Evolutionary conservation across 2,797 vertebrate species (phyloP).

Genomic region (Percopsis omiscomaycus): DNA sequence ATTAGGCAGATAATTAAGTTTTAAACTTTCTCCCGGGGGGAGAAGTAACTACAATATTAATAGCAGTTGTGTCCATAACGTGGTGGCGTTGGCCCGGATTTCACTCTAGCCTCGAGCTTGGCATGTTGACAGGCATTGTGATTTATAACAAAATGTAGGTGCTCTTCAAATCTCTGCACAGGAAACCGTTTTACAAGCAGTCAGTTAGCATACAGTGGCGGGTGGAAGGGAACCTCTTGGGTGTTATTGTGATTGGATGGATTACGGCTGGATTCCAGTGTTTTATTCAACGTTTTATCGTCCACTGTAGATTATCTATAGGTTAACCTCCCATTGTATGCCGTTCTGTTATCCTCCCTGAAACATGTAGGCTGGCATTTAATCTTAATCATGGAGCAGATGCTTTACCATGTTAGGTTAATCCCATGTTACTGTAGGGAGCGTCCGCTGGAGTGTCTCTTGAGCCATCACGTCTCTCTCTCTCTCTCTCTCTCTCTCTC

Average conservation of each 20-base stretch:
- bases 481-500: not conserved
- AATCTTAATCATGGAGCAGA: constrained; percentile 58
- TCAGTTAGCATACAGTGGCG: constrained; percentile 6
- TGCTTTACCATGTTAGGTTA: constrained; percentile 66
- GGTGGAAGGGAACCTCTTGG: not conserved
- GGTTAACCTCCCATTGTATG: constrained; percentile 39
- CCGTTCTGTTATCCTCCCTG: constrained; percentile 56
- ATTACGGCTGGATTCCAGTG: constrained; percentile 34
- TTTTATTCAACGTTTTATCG: constrained; percentile 37
- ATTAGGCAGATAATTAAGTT: constrained; percentile 58
- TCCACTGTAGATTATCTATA: constrained; percentile 48
- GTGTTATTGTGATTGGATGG: constrained; percentile 6
- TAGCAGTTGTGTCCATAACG: constrained; percentile 16
- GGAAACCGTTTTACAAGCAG: constrained; percentile 43
- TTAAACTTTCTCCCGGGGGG: constrained; percentile 40
- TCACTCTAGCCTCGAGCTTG: constrained; percentile 18
- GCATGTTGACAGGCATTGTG: constrained; percentile 21
- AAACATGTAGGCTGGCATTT: constrained; percentile 43
- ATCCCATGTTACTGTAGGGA: constrained; percentile 39
- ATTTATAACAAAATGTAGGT: constrained; percentile 20
- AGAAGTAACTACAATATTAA: constrained; percentile 41
- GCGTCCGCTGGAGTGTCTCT: constrained; percentile 2
- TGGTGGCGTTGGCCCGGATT: constrained; percentile 24
- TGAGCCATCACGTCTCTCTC: not conserved
- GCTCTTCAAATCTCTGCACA: constrained; percentile 16